Evolutionary conservation across 1,140 invertebrate species (phyloP), one percentile per base, ranked within the genome.

Genomic region (Macrotrachela quadricornifera): DNA sequence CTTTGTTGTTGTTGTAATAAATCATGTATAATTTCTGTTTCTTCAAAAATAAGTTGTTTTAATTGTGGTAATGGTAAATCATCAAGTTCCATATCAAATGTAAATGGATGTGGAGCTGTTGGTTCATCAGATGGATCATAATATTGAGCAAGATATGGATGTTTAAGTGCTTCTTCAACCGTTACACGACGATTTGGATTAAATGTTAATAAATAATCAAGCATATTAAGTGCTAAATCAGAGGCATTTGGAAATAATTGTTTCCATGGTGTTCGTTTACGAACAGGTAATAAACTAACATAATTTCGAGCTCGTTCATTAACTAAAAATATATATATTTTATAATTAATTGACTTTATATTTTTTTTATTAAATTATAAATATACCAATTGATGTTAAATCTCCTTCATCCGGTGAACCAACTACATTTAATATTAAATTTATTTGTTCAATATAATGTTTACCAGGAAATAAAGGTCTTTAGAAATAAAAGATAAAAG

Each of bases 51-150:
- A 62, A 86, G 79, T 65, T 83, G 78, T 72, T 97, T 97, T 55
- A 99, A 76, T 49, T 80, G 79, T 72, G 97, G 92, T 72, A 94
- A 94, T 40, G 92, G 92, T 63, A 96, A 76, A 74, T 97, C 88
- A 73, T 97, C 92, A 56, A 96, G 73, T 72, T 99, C 94, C 79
- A 90, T 96, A 61, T 91, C 86, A 72, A 95, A 88, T 62, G 81
- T 83, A 74, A 99, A 97, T 49, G 92, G 94, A 66, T 90, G 85
- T 68, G 94, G 88, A 30, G 90, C 90, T 17, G 95, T 81, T 49
- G 92, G 92, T 80, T 99, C 94, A 74, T 99, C 92, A 57, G 82
- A 83, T 48, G 91, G 91, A 71, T 99, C 92, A 72, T 97, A 97
- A 78, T 97, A 99, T 76, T 95, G 88, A 71, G 92, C 86, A 57